phyloP scores from a whole-genome alignment of 2,888 invertebrate genomes.

The Sicus ferrugineus region DNA sequence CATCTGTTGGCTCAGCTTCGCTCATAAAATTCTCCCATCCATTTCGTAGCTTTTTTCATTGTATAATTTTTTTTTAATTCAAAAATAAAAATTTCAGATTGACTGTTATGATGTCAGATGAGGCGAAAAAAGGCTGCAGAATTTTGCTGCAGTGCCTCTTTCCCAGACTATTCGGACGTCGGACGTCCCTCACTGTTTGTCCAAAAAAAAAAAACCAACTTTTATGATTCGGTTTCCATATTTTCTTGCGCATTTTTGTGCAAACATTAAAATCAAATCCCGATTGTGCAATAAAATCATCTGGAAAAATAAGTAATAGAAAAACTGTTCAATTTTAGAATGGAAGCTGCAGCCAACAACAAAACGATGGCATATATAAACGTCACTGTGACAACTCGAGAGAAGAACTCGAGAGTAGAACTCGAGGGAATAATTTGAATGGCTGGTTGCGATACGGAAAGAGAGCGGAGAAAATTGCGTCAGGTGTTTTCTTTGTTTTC shows the following conservation, averaged over 20 bases:
- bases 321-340: too few species aligned
- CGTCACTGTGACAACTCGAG: neutral
- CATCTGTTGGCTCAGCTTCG: neutral
- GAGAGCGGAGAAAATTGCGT: neutral
- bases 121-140: neutral
- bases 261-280: constrained; percentile 12
- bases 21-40: too few species aligned
- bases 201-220: constrained; percentile 11
- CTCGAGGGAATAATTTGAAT: constrained; percentile 2
- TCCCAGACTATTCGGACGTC: neutral
- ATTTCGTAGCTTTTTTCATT: too few species aligned
- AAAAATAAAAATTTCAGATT: neutral
- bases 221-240: constrained; percentile 12
- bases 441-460: neutral
- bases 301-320: neutral
- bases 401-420: neutral
- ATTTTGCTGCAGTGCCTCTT: neutral
- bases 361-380: neutral
- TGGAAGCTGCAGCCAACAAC: neutral
- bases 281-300: constrained; percentile 14
- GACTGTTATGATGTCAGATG: neutral
- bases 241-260: neutral
- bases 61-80: too few species aligned
- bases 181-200: neutral
- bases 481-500: neutral